phyloP scores from a whole-genome alignment of 1,140 invertebrate species.

The Nautilus pompilius region DNA sequence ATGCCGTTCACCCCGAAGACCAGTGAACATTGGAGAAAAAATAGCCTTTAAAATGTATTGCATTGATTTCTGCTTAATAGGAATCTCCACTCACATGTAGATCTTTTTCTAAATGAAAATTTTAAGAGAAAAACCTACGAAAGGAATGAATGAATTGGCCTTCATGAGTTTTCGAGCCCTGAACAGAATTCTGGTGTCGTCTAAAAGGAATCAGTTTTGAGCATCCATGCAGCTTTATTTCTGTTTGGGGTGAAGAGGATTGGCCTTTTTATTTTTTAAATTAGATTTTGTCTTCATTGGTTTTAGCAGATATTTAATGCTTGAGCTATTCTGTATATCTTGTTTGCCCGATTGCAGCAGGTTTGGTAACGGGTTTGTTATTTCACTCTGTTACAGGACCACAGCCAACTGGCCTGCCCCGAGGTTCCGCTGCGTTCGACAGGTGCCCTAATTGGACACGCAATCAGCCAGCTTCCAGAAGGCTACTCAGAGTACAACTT shows the following conservation, averaged over 20 bases:
- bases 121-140: no score
- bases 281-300: no score
- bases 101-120: not conserved
- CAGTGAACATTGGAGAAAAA: not conserved
- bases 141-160: no score
- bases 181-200: no score
- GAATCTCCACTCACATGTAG: not conserved
- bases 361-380: not conserved
- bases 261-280: no score
- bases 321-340: no score
- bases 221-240: no score
- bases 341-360: no score
- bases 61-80: not conserved
- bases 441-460: conserved; percentile 33
- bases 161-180: no score
- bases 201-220: no score
- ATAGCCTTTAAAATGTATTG: not conserved
- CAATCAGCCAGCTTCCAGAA: conserved; percentile 40
- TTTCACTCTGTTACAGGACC: conserved; percentile 44
- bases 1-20: not conserved
- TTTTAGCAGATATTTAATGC: no score
- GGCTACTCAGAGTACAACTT: conserved; percentile 36
- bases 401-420: conserved; percentile 23
- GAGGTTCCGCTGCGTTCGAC: conserved; percentile 30
- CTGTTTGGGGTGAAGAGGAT: no score